A percentile compares a stretch with the other conserved stretches of the same genome.
Conservation (phyloP, 2,113 vertebrate species). For the Acanthisitta chloris region DNA sequence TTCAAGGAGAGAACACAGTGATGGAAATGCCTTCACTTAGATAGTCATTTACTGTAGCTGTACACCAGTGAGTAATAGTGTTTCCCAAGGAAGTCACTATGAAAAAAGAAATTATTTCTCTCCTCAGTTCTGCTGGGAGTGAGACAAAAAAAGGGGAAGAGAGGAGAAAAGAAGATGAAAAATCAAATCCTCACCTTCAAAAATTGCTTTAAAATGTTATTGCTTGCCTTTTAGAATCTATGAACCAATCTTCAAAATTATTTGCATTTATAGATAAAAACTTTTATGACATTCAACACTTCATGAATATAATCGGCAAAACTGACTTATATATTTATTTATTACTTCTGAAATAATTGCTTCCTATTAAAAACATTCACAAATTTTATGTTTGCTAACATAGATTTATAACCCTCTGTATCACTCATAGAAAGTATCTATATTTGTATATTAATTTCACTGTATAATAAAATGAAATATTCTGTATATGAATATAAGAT, state of each 20-base stretch:
- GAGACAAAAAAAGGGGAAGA: background rate
- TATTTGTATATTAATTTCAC: background rate
- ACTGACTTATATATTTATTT: background rate
- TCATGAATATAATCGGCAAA: background rate
- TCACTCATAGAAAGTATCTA: background rate
- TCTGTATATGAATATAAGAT: background rate
- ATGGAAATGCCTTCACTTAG: conserved; percentile 22
- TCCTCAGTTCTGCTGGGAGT: background rate
- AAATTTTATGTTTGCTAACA: background rate
- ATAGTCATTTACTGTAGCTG: background rate
- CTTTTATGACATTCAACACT: background rate
- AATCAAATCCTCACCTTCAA: background rate
- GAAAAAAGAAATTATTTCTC: background rate
- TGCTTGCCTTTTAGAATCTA: background rate
- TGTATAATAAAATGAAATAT: background rate
- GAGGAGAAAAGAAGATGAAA: background rate
- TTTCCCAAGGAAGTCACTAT: background rate
- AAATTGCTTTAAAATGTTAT: background rate
- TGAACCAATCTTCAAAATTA: background rate
- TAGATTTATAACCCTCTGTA: background rate
- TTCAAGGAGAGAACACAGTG: conserved; percentile 10
- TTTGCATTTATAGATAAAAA: background rate
- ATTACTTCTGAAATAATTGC: background rate
- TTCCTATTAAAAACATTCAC: background rate
- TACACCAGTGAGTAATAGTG: background rate